phyloP scores from a whole-genome alignment of 2,113 vertebrate genomes.

The Ariopsis seemanni region DNA sequence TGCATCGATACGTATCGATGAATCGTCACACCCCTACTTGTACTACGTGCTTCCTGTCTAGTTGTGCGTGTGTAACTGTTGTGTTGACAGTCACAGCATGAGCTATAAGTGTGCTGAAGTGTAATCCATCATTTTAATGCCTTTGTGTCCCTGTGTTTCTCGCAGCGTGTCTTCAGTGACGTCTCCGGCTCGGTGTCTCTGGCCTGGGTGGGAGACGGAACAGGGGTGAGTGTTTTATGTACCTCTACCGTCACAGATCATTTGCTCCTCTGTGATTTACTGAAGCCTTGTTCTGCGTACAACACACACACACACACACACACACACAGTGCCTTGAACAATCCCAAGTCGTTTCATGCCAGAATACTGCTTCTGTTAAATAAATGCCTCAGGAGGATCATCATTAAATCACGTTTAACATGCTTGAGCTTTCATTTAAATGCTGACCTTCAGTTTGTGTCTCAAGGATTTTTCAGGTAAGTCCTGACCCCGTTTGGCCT shows the following conservation, averaged over 20 bases:
- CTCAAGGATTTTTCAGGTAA: background rate
- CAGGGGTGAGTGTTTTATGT: slow-evolving; percentile 79
- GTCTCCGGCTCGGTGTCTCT: slow-evolving; percentile 86
- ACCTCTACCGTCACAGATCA: no score
- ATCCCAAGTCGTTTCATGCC: background rate
- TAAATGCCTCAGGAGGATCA: no score
- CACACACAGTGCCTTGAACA: background rate
- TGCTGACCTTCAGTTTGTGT: background rate
- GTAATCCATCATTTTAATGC: background rate
- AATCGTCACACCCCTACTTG: no score
- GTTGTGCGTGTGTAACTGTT: background rate
- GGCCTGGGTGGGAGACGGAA: slow-evolving; percentile 90
- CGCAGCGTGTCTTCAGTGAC: slow-evolving; percentile 81
- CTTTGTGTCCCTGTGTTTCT: slow-evolving; percentile 4
- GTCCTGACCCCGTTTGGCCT: background rate
- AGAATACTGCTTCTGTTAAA: background rate
- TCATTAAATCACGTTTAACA: no score
- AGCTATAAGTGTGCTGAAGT: background rate
- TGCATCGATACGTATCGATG: no score
- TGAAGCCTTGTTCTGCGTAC: no score
- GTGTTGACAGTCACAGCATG: background rate
- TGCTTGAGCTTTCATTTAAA: background rate
- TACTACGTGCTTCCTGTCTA: background rate
- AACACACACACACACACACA: background rate
- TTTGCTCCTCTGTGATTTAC: background rate